Conservation (phyloP, 2,113 vertebrate genomes). For the Morphnarchus princeps region DNA sequence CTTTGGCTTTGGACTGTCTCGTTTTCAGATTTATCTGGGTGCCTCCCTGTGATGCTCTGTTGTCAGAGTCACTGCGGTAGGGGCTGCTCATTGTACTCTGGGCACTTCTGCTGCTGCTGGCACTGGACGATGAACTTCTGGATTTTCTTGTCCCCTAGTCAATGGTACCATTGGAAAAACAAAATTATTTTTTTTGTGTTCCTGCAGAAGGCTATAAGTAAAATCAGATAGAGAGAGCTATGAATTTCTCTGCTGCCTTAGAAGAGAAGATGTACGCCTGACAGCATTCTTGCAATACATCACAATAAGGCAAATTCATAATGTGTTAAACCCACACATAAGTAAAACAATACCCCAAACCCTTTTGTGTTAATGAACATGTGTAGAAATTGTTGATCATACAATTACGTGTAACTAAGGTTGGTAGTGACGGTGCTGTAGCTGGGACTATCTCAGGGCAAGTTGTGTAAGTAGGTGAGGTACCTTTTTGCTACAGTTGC, state of each 20-base stretch:
- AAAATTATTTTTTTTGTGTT: not conserved
- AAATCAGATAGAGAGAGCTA: not conserved
- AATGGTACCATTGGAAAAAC: not conserved
- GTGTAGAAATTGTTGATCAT: not conserved
- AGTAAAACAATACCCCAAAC: not conserved
- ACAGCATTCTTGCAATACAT: not conserved
- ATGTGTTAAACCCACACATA: not conserved
- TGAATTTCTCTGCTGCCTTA: not conserved
- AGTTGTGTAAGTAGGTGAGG: not conserved
- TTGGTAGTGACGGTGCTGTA: not conserved
- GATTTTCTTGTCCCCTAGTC: conserved; percentile 17
- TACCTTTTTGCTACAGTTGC: not conserved
- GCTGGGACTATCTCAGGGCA: not conserved
- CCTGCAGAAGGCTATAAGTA: not conserved
- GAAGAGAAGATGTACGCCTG: not conserved
- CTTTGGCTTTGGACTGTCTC: not conserved
- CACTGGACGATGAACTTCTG: conserved; percentile 1
- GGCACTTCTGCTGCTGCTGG: not conserved
- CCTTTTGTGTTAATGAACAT: not conserved
- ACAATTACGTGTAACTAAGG: not conserved
- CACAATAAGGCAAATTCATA: not conserved
- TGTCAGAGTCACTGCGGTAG: conserved; percentile 24
- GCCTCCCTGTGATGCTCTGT: not conserved
- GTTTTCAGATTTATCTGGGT: not conserved
- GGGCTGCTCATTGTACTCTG: not conserved